Evolutionary conservation across 2,797 vertebrate species (phyloP), one percentile per base, ranked within the genome.

Genomic region (Onychomys torridus): DNA sequence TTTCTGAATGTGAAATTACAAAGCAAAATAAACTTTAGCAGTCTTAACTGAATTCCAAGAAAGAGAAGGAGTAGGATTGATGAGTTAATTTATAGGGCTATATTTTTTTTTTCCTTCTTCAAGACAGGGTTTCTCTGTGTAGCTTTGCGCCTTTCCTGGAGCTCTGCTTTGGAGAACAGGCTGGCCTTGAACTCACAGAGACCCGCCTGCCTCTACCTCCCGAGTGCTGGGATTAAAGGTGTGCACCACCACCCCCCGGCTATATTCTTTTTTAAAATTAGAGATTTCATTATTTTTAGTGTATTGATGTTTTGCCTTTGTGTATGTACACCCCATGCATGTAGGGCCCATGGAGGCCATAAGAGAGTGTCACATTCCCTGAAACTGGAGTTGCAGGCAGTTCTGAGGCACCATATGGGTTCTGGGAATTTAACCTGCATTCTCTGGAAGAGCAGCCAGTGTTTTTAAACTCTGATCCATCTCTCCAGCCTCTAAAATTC

Each of bases 11-110:
- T 95, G 79, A 96, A 97, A 94, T 67, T 90, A 91, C 73, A 97
- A 94, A 94, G 65, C 94, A 93, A 88, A 93, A 19, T 96, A 96
- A 87, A 96, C 91, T 86, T 91, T 52, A 92, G 2, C 67, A 43
- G 37, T 97, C 91, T 96, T 93, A 89, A 63, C 61, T 85, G 89
- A 96, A 95, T 97, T 95, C 93, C 94, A 96, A 97, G 87, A 93
- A 85, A 95, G 75, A 94, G 96, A 94, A 92, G 29, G 76, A 91
- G 95, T 71, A 86, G 61, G 87, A 23, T 52, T 96, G 52, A 88
- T 87, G 57, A 93, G 65, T 90, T 88, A 84, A 61, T 90, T 82
- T 90, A 65, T 85, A 94, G n/a, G 32, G 37, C 23, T 82, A n/a
- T 59, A 3, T 40, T 59, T 11, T 57, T 82, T 69, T 69, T n/a